phyloP scores from a whole-genome alignment of 2,888 invertebrate genomes.

The Tigriopus californicus region DNA sequence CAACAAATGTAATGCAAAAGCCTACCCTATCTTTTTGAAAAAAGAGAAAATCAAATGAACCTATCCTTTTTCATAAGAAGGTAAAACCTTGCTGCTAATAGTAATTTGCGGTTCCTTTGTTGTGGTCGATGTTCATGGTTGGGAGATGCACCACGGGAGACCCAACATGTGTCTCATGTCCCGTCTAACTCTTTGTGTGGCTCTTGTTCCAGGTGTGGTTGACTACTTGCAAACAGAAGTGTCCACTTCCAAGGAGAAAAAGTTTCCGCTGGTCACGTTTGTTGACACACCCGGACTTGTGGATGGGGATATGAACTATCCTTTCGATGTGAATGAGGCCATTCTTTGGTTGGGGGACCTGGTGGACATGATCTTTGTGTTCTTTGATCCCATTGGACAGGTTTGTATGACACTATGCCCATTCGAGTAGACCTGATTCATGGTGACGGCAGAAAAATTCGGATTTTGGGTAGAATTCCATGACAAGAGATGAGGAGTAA shows the following conservation, averaged over 20 bases:
- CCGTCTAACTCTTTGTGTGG: not conserved
- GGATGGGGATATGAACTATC: constrained; percentile 40
- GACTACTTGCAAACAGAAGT: constrained; percentile 37
- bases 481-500: too few relatives aligned
- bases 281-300: constrained; percentile 40
- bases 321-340: constrained; percentile 37
- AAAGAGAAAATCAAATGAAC: too few relatives aligned
- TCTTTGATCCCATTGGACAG: constrained; percentile 41
- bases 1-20: too few relatives aligned
- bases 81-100: too few relatives aligned
- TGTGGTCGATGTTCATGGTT: too few relatives aligned
- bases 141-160: too few relatives aligned
- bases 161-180: too few relatives aligned
- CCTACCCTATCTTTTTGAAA: too few relatives aligned
- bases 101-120: too few relatives aligned
- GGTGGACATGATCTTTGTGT: constrained; percentile 38
- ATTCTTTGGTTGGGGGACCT: constrained; percentile 34
- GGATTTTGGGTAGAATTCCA: too few relatives aligned
- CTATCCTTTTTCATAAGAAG: too few relatives aligned
- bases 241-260: constrained; percentile 36
- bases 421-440: not conserved
- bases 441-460: too few relatives aligned
- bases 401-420: constrained; percentile 17
- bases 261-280: constrained; percentile 37
- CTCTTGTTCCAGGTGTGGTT: constrained; percentile 30